Conservation (phyloP, 1,140 invertebrate species). For the Drosophila dunni region DNA sequence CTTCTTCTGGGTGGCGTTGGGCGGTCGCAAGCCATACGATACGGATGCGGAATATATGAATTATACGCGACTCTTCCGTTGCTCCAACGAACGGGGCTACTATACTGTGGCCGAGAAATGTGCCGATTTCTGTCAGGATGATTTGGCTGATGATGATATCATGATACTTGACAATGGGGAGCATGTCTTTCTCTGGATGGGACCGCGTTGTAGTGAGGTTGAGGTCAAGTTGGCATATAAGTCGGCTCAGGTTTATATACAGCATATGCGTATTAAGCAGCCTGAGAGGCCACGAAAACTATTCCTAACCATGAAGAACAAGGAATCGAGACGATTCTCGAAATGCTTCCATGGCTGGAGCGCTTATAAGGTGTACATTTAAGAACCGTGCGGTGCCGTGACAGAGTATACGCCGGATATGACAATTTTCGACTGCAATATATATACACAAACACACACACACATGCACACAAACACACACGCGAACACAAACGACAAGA, state of each 20-base stretch:
- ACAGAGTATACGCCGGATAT: constrained; percentile 56
- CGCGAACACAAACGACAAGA: constrained; percentile 19
- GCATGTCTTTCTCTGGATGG: constrained; percentile 99
- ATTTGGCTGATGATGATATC: constrained; percentile 99
- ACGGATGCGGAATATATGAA: constrained; percentile 96
- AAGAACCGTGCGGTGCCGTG: constrained; percentile 58
- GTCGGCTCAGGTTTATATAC: constrained; percentile 99
- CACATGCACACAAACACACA: constrained; percentile 29
- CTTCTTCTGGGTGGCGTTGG: constrained; percentile 99
- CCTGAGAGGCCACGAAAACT: constrained; percentile 96
- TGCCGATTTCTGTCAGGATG: constrained; percentile 99
- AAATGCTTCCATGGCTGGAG: constrained; percentile 99
- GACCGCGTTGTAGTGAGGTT: constrained; percentile 97
- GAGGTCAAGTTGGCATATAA: constrained; percentile 99
- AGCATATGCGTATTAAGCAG: constrained; percentile 98
- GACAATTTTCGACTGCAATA: constrained; percentile 55
- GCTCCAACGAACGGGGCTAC: constrained; percentile 99
- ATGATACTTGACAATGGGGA: constrained; percentile 99
- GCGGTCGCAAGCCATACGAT: constrained; percentile 97
- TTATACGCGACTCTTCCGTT: constrained; percentile 97
- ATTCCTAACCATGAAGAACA: constrained; percentile 98
- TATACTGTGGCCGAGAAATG: constrained; percentile 99
- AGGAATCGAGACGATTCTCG: constrained; percentile 96
- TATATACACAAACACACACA: constrained; percentile 31
- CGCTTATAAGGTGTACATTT: constrained; percentile 74